phyloP scores from a whole-genome alignment of 2,888 invertebrate genomes.

The Pterobdella sp. region DNA sequence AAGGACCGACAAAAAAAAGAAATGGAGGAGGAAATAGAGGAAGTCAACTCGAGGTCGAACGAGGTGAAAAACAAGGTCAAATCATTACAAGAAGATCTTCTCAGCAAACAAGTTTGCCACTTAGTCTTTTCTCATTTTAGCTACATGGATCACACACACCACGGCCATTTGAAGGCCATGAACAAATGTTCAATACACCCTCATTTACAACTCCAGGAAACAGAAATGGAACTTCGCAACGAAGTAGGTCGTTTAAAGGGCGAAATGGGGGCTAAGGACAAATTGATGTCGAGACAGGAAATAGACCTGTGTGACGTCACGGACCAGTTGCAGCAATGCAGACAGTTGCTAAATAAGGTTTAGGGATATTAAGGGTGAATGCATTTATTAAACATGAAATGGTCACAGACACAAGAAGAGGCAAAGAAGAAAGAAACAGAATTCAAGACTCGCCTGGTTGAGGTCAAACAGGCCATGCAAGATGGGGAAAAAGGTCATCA shows the following conservation, averaged over 20 bases:
- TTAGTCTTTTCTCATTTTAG: neutral
- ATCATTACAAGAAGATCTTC: constrained; percentile 45
- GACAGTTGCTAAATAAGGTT: neutral
- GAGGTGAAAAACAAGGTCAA: constrained; percentile 58
- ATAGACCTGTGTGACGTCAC: constrained; percentile 39
- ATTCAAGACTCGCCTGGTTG: neutral
- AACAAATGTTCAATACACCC: too few relatives aligned
- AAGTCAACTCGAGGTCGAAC: constrained; percentile 82
- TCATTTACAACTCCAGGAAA: constrained; percentile 39
- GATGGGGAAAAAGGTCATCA: constrained; percentile 31
- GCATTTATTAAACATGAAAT: neutral
- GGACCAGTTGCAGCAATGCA: neutral
- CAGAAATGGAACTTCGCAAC: constrained; percentile 46
- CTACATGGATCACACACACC: neutral
- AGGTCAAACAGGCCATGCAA: constrained; percentile 32
- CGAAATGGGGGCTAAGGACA: constrained; percentile 44
- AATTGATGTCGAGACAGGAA: constrained; percentile 46
- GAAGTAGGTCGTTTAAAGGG: constrained; percentile 46
- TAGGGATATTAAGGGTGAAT: neutral
- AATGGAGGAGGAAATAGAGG: constrained; percentile 85
- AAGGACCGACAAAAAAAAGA: constrained; percentile 89
- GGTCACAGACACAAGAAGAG: neutral
- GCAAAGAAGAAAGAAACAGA: neutral
- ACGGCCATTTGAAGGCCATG: too few relatives aligned
- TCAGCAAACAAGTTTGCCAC: constrained; percentile 44